Evolutionary conservation across 2,888 invertebrate species (phyloP).

Genomic region (Athetis lepigone): DNA sequence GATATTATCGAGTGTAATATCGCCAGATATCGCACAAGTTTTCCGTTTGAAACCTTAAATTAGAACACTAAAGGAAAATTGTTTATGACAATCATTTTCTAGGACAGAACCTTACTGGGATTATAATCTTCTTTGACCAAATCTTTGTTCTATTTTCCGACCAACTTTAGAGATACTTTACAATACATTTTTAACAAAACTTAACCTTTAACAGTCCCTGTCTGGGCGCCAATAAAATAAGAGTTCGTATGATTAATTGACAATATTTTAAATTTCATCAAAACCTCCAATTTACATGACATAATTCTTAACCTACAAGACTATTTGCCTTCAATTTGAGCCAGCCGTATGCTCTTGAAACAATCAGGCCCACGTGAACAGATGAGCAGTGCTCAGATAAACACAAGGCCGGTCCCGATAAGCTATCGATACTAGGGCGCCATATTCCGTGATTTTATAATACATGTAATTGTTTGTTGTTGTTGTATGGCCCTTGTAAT

Average conservation of each 20-base stretch:
- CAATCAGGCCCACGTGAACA: conserved; percentile 41
- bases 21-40: conserved; percentile 2
- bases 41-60: conserved; percentile 17
- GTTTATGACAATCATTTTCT: not conserved
- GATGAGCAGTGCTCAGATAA: conserved; percentile 55
- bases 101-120: not conserved
- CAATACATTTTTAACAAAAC: not conserved
- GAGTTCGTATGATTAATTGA: too few species aligned
- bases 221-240: not conserved
- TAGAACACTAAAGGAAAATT: not conserved
- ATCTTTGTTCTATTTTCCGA: not conserved
- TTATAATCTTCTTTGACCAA: not conserved
- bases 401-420: conserved; percentile 57
- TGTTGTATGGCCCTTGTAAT: conserved; percentile 13
- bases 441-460: conserved; percentile 58
- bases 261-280: not conserved
- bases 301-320: conserved; percentile 1
- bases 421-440: conserved; percentile 47
- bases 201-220: not conserved
- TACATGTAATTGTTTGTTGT: conserved; percentile 50
- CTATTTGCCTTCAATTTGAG: conserved; percentile 20
- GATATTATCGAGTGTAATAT: conserved; percentile 24
- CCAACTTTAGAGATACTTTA: not conserved
- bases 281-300: not conserved
- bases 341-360: conserved; percentile 50